Base-by-base conservation (phyloP, 2,113 vertebrate genomes). In the Copsychus sechellarum region DNA sequence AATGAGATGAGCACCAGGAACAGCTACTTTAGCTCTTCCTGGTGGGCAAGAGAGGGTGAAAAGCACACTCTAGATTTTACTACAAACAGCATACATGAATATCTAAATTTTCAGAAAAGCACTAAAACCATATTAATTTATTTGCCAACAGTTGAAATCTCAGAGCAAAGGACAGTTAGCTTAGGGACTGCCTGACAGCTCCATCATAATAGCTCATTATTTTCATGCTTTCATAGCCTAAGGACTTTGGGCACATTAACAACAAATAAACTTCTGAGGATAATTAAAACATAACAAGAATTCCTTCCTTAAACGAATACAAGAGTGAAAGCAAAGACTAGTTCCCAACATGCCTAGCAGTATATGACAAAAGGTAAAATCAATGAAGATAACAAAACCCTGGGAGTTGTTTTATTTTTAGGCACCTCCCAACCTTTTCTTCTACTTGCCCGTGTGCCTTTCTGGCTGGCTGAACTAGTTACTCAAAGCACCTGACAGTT, bases 381-480 rank as follows among this genome's bases (percentile, higher is more conserved):
- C 92, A 90, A 92, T 88, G 85, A 94, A 93, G 76, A 22, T 86
- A 95, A 95, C 67, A 94, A 94, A 95, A 96, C 86, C 70, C 84
- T 76, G 65, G 50, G 90, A 94, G 72, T 86, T 90, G 88, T 92
- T 97, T 96, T 94, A 96, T 97, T 97, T 96, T 97, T 95, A 97
- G 94, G 93, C 94, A 95, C 73, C 93, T 96, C 90, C 92, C 92
- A 96, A 92, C 86, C 92, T 96, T 96, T 95, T 76, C 85, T 97
- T 97, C 74, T 57, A 67, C 88, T 93, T 97, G 92, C 92, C 82
- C 84, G 81, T 81, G 86, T 40, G 88, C 85, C 89, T 96, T 97
- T 93, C 88, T 95, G 95, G 93, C 92, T 95, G 93, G 95, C 96
- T 96, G 95, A 95, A 94, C 92, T 89, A 97, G 93, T 97, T 97